Evolutionary conservation across 1,140 invertebrate genomes (phyloP), one percentile per base, ranked within the genome.

Genomic region (Drosophila guanche): DNA sequence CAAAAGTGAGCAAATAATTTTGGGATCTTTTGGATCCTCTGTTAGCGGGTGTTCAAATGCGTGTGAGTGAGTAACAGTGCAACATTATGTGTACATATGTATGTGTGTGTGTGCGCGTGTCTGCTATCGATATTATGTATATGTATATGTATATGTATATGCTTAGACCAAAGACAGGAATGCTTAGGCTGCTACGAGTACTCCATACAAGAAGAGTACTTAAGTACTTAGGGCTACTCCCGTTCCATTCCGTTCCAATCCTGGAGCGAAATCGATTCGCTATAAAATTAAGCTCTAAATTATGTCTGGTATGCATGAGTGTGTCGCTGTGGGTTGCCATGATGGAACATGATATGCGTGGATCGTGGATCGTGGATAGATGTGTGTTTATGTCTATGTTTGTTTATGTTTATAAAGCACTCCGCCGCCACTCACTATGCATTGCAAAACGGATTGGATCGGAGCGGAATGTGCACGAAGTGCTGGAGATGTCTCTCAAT

Each of bases 81-180:
- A 22, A 46, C 23, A 57, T 59, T 66, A 41, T 45, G 59, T 51
- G 48, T 79, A 20, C 16, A 20, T 20, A 20, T 20, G 16, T 1
- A 20, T 20, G 42, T 67, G 54, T 57, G 22, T 53, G 56, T 71
- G 46, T 58, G 50, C 60, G 58, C 58, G 23, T 67, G 58, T 76
- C 55, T 80, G 61, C 50, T 59, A 33, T 54, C n/a, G 33, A 22
- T 68, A 68, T 68, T 69, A 69, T 57, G 29, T 69, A 40, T 59
- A 47, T 41, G 58, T 41, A 40, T 59, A 47, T 41, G 58, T 41
- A 55, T 80, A 70, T 73, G 58, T 67, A 67, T 71, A 63, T 73
- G 69, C 81, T 85, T 84, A 88, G 60, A 88, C 84, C 83, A 79
- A 89, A 84, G 58, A 85, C 74, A 77, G 61, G 68, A 47, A 67